phyloP scores from a whole-genome alignment of 2,113 vertebrate species.

The Pseudorhombus dupliciocellatus region DNA sequence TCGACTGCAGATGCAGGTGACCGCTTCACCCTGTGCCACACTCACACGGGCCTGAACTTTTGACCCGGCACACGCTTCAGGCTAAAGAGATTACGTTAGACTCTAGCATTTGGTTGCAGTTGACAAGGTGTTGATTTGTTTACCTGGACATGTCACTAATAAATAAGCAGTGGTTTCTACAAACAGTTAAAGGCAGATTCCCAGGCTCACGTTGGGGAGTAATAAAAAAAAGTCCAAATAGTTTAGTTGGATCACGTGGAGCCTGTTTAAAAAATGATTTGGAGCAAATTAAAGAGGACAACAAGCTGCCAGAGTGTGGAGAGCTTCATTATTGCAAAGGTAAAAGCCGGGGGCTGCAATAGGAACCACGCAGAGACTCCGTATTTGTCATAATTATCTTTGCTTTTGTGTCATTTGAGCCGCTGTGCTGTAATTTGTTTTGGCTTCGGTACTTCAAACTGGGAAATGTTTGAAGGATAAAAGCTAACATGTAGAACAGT shows the following conservation, averaged over 20 bases:
- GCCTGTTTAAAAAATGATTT: constrained; percentile 3
- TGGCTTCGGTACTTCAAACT: neutral
- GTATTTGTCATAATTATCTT: constrained; percentile 38
- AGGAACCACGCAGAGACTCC: constrained; percentile 4
- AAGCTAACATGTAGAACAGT: neutral
- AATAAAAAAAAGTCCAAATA: neutral
- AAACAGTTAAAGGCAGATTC: neutral
- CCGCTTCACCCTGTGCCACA: constrained; percentile 3
- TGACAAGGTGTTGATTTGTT: too few relatives aligned
- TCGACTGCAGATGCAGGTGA: constrained; percentile 44
- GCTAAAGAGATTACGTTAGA: constrained; percentile 28
- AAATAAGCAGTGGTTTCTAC: too few relatives aligned
- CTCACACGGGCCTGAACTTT: constrained; percentile 37
- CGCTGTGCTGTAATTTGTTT: neutral
- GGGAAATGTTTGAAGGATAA: constrained; percentile 13
- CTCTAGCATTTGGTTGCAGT: too few relatives aligned
- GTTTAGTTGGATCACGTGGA: neutral
- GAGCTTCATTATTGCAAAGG: constrained; percentile 23
- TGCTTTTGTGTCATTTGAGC: constrained; percentile 29
- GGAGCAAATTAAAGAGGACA: constrained; percentile 13
- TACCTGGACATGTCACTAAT: too few relatives aligned
- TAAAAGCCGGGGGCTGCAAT: constrained; percentile 21
- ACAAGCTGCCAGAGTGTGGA: constrained; percentile 24
- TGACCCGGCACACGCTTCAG: constrained; percentile 25
- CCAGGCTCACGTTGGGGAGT: neutral